phyloP scores from a whole-genome alignment of 1,140 invertebrate species.

The Anastatus disparis region DNA sequence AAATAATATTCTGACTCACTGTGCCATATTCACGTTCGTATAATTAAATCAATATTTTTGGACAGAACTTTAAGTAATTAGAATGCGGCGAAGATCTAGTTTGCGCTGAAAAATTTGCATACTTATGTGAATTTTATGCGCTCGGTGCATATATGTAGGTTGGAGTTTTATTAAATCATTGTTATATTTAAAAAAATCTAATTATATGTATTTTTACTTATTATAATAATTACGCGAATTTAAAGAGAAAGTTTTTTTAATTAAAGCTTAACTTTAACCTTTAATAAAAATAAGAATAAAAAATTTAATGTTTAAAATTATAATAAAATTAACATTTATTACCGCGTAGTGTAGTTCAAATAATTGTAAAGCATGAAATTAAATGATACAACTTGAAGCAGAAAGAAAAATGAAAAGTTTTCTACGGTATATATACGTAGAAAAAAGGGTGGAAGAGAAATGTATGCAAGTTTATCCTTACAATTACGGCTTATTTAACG shows the following conservation, averaged over 20 bases:
- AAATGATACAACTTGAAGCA: no score
- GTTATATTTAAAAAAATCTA: no score
- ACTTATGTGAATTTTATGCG: slow-evolving; percentile 1
- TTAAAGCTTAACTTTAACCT: no score
- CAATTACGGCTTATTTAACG: slow-evolving; percentile 27
- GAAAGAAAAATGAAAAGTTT: neutral
- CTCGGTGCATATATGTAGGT: no score
- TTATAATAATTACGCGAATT: no score
- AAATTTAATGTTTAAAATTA: no score
- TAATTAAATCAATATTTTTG: slow-evolving; percentile 21
- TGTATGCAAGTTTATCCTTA: neutral
- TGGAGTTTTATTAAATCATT: no score
- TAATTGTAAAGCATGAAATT: no score
- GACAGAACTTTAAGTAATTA: neutral
- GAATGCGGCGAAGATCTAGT: neutral
- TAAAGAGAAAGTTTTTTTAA: no score
- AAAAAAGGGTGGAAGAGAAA: neutral
- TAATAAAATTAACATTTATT: neutral
- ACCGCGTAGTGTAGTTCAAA: neutral
- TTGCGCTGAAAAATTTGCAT: neutral
- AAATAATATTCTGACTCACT: slow-evolving; percentile 3
- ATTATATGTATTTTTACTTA: no score
- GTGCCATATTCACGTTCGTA: neutral
- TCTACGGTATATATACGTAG: neutral
- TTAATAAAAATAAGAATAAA: no score